These are phyloP conservation scores for Coluber constrictor DNA, from an alignment of 2,797 vertebrate species.

Conservation along the genomic window DNA sequence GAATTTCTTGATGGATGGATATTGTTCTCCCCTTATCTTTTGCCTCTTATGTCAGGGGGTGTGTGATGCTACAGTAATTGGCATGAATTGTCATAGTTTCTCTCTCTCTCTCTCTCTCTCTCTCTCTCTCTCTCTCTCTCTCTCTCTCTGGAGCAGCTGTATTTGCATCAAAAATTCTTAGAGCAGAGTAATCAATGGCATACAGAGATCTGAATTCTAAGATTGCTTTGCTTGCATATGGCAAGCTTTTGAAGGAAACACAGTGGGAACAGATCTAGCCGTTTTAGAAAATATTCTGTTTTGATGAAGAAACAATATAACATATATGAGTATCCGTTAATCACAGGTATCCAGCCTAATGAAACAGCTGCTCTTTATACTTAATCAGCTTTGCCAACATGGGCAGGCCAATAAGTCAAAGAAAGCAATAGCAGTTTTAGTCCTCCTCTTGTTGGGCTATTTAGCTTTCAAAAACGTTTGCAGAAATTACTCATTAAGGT, in stretches of 20 bases:
- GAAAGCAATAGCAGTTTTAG: not conserved
- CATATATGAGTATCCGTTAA: not conserved
- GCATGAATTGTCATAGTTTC: not conserved
- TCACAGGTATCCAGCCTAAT: not conserved
- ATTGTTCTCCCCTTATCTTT: not conserved
- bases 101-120: not conserved
- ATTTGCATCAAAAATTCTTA: not conserved
- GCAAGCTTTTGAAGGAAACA: not conserved
- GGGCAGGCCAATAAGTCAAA: not conserved
- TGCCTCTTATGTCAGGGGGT: not conserved
- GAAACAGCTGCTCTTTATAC: not conserved
- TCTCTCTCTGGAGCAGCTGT: not conserved
- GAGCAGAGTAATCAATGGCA: not conserved
- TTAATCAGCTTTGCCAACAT: not conserved
- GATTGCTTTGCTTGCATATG: not conserved
- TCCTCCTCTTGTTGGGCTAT: not conserved
- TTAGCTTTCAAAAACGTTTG: not conserved
- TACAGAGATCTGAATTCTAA: not conserved
- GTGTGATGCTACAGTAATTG: not conserved
- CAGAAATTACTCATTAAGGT: not conserved
- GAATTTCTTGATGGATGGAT: not conserved
- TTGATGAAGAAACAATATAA: not conserved
- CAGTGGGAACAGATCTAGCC: not conserved
- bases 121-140: not conserved
- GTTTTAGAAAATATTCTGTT: not conserved